Conservation (phyloP, 2,888 invertebrate species). For the Zhengitettix transpicula region DNA sequence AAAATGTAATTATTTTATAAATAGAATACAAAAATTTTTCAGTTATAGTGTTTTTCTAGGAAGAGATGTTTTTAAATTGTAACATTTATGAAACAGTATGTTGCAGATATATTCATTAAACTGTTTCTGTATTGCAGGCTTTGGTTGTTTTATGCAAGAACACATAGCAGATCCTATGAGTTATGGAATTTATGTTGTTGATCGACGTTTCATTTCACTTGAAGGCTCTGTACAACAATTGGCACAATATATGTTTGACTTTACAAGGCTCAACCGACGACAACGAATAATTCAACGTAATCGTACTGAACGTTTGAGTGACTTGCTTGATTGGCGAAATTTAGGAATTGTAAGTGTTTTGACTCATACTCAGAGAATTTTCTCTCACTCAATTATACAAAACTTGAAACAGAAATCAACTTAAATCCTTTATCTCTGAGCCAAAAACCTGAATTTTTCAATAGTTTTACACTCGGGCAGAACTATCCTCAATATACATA, state of each 20-base stretch:
- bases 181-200: slow-evolving; percentile 97
- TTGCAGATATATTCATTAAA: no score
- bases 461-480: no score
- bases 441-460: no score
- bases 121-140: slow-evolving; percentile 37
- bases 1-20: no score
- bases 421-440: no score
- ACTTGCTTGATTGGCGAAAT: slow-evolving; percentile 95
- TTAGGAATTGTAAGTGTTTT: slow-evolving; percentile 71
- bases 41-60: no score
- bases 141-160: slow-evolving; percentile 97
- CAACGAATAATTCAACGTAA: slow-evolving; percentile 97
- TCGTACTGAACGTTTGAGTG: slow-evolving; percentile 89
- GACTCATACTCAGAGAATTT: background rate
- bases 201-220: slow-evolving; percentile 73
- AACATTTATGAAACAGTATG: no score
- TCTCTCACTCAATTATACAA: background rate
- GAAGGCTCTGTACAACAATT: slow-evolving; percentile 87
- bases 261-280: slow-evolving; percentile 71
- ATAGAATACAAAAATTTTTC: no score
- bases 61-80: no score
- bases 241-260: slow-evolving; percentile 84
- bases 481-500: no score
- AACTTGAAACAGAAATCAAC: no score
- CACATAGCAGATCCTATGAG: slow-evolving; percentile 95